These are phyloP conservation scores for Lapara coniferarum DNA, from an alignment of 2,888 invertebrate species.

Conservation along the genomic window DNA sequence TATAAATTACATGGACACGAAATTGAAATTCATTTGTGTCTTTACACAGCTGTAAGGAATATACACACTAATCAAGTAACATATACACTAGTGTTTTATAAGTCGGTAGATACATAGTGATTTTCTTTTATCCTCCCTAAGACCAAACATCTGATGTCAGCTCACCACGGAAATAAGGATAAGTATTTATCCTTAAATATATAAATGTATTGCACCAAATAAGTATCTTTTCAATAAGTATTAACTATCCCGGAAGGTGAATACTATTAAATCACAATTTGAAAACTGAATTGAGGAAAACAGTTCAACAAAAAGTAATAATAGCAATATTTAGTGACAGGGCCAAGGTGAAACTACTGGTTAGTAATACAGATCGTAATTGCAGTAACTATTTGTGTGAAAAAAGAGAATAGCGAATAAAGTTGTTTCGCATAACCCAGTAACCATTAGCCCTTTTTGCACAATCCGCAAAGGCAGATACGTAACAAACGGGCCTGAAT, in stretches of 20 bases:
- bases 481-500: too few relatives aligned
- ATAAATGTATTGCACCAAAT: too few relatives aligned
- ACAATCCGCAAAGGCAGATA: neutral
- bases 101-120: too few relatives aligned
- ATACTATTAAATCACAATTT: neutral
- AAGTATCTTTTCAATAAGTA: neutral
- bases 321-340: conserved; percentile 7
- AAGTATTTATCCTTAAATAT: too few relatives aligned
- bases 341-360: conserved; percentile 7
- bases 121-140: too few relatives aligned
- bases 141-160: too few relatives aligned
- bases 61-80: too few relatives aligned
- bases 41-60: too few relatives aligned
- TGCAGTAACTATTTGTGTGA: neutral
- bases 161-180: too few relatives aligned
- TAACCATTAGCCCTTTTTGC: neutral
- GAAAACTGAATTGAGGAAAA: neutral
- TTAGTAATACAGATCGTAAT: neutral
- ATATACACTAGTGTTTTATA: too few relatives aligned
- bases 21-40: too few relatives aligned
- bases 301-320: neutral
- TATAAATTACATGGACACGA: too few relatives aligned
- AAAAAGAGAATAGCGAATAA: neutral
- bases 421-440: neutral
- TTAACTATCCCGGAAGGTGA: neutral